Evolutionary conservation across 2,797 vertebrate species (phyloP).

Genomic region (Rousettus madagascariensis): DNA sequence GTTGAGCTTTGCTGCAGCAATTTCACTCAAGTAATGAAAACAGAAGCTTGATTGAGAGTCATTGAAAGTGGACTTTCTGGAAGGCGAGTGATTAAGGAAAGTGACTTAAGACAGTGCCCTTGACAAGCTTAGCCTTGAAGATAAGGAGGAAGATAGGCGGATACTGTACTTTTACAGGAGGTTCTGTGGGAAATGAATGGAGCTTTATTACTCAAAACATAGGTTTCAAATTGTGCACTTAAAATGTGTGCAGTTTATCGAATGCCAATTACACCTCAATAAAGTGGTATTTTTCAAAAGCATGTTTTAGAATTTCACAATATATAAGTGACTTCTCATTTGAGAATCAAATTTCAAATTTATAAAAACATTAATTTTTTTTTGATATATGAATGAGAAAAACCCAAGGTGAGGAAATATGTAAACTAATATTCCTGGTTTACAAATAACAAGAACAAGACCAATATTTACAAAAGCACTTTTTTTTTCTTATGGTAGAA

Average conservation of each 20-base stretch:
- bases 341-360: conserved; percentile 38
- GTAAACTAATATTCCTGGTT: background rate
- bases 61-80: background rate
- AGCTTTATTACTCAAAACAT: background rate
- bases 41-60: background rate
- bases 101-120: background rate
- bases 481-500: background rate
- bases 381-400: background rate
- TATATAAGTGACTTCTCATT: conserved; percentile 4
- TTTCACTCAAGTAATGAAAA: background rate
- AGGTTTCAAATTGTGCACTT: background rate
- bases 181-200: background rate
- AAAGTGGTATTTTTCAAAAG: background rate
- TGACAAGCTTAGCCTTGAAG: background rate
- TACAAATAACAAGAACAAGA: background rate
- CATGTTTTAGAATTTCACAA: conserved; percentile 16
- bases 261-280: background rate
- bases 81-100: conserved; percentile 34
- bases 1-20: background rate
- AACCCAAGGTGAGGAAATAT: background rate
- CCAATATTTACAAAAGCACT: background rate
- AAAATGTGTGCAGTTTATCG: background rate
- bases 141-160: background rate
- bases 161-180: background rate
- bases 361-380: background rate